A percentile compares a stretch with the other conserved stretches of the same genome.
Conservation (phyloP, 2,797 vertebrate species). For the Epinephelus malabaricus region DNA sequence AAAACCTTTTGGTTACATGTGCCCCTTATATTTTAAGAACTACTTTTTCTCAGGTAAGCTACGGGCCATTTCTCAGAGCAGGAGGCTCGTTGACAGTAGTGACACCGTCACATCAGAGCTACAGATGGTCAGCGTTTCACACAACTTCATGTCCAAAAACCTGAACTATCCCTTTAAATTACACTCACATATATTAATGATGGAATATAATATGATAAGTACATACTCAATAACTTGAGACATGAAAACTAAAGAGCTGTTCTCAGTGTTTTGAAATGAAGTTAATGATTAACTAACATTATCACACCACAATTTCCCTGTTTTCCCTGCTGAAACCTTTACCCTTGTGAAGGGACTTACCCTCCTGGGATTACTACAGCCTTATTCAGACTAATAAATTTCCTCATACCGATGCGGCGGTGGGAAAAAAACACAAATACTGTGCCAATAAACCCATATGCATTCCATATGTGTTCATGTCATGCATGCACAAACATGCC, state of each 20-base stretch:
- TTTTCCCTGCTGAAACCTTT: conserved; percentile 25
- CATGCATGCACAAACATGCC: background rate
- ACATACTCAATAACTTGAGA: background rate
- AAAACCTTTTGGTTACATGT: no score
- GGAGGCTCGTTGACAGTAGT: no score
- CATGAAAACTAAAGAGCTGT: background rate
- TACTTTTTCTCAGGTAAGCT: no score
- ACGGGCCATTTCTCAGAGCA: no score
- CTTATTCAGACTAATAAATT: conserved; percentile 20
- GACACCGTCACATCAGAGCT: no score
- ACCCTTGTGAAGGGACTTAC: conserved; percentile 38
- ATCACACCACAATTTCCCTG: background rate
- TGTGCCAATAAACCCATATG: no score
- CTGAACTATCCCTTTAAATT: no score
- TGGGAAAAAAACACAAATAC: background rate
- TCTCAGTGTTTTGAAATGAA: conserved; percentile 10
- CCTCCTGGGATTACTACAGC: background rate
- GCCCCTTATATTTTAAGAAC: no score
- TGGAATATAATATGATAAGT: background rate
- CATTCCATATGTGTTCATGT: background rate
- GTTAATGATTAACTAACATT: conserved; percentile 71
- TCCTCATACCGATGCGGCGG: conserved; percentile 22
- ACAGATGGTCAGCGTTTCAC: no score
- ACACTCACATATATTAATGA: background rate
- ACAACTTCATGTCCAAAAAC: no score